Percentiles rank a stretch among this genome's conserved stretches.
Evolutionary conservation across 2,888 invertebrate genomes (phyloP).

Genomic region (Hemaris fuciformis): DNA sequence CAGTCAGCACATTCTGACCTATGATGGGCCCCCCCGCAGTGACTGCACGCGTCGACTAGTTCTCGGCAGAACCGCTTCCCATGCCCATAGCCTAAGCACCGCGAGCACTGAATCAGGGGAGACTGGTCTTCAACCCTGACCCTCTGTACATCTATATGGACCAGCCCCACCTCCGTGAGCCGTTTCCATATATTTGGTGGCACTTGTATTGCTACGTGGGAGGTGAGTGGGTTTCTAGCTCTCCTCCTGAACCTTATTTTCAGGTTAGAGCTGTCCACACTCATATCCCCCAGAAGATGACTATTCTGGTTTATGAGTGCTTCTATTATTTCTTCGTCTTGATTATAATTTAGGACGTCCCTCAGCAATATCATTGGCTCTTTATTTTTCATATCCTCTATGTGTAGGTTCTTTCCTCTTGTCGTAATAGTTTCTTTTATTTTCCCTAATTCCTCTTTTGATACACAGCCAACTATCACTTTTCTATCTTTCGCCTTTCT

Average conservation of each 20-base stretch:
- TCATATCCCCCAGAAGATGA: not conserved
- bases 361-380: not conserved
- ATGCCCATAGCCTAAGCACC: slow-evolving; percentile 25
- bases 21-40: too few species aligned
- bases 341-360: not conserved
- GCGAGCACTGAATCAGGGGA: slow-evolving; percentile 24
- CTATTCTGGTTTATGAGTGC: not conserved
- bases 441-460: not conserved
- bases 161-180: not conserved
- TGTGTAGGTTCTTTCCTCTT: not conserved
- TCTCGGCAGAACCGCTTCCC: not conserved
- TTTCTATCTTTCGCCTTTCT: not conserved
- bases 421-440: not conserved
- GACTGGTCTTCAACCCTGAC: slow-evolving; percentile 19
- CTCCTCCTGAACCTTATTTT: not conserved
- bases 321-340: not conserved
- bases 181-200: not conserved
- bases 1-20: too few species aligned
- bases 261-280: not conserved
- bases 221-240: not conserved
- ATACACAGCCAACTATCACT: not conserved
- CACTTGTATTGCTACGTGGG: not conserved
- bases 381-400: not conserved
- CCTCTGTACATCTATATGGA: slow-evolving; percentile 14
- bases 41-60: too few species aligned